A percentile compares a stretch with the other conserved stretches of the same genome.
Conservation (phyloP, 2,888 invertebrate species). For the Leptinotarsa tumamoca region DNA sequence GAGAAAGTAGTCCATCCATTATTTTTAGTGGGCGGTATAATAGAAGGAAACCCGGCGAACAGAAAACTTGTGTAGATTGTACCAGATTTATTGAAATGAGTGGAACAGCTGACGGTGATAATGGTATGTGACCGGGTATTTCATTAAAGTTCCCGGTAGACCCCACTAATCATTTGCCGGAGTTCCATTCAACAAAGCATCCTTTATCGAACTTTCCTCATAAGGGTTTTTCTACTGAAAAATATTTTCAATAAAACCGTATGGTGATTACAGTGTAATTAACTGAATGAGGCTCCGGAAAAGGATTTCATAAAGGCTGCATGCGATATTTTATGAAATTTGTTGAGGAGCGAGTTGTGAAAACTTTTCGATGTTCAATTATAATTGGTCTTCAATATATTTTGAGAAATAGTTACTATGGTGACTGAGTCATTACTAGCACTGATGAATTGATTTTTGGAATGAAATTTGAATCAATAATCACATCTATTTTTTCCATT, state of each 20-base stretch:
- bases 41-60: constrained; percentile 36
- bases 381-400: no score
- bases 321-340: no score
- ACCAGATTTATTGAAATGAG: constrained; percentile 53
- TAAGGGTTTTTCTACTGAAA: not conserved
- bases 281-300: not conserved
- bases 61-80: constrained; percentile 45
- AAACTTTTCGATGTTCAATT: no score
- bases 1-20: constrained; percentile 47
- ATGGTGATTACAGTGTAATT: not conserved
- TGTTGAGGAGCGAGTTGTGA: no score
- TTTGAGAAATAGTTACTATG: no score
- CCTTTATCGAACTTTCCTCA: constrained; percentile 2
- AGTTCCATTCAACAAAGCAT: constrained; percentile 7
- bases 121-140: constrained; percentile 42
- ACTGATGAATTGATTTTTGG: no score
- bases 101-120: constrained; percentile 50
- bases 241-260: not conserved
- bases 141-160: constrained; percentile 41
- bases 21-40: constrained; percentile 45
- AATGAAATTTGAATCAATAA: no score
- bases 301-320: no score
- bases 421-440: no score
- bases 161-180: constrained; percentile 21
- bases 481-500: no score